Base-by-base conservation (phyloP, 2,888 invertebrate genomes). In the Anticlea derivata region DNA sequence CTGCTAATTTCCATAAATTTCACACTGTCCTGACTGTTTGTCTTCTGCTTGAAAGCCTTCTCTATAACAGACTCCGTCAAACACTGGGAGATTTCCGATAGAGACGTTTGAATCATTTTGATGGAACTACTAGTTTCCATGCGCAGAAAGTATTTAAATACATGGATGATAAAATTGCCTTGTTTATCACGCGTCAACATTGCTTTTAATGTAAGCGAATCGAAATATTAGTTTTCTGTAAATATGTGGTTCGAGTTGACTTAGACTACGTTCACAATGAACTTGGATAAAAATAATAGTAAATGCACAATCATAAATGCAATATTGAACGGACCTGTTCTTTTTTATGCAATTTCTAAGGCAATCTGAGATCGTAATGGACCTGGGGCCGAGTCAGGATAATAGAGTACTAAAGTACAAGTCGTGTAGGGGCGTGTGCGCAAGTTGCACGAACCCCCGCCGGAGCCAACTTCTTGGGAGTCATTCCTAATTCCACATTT, bases 1-100 rank as follows among this genome's bases (percentile, higher is more conserved):
- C 68, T 63, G 1, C 63, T 59, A 6, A 83, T 54, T 45, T 64
- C 57, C 8, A 79, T 50, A 20, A 39, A 60, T 58, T 68, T 55
- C 0, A 78, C 55, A 24, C 38, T 54, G 24, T 79, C 78, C 12
- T 73, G 55, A 56, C 73, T 76, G 1, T 70, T 61, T 1, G 74
- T 79, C 53, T 63, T 72, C 13, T 67, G 41, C 59, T 69, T 73
- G 24, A 78, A 80, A 11, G 68, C 71, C 51, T 65, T 66, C 7
- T 70, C 63, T 7, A 84, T 55, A 0, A 78, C 67, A 27, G 70
- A 69, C 22, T 66, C 49, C 1, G 78, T 77, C 6, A 83, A 60
- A 41, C 56, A 49, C 37, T 70, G 70, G 1, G 81, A 82, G 45
- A 82, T 67, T 27, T 70, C 60, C 17, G 52, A 37, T 13, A 83